Percentiles rank a stretch among this genome's conserved stretches.
Evolutionary conservation across 1,140 invertebrate species (phyloP).

Genomic region (Cotesia typhae): DNA sequence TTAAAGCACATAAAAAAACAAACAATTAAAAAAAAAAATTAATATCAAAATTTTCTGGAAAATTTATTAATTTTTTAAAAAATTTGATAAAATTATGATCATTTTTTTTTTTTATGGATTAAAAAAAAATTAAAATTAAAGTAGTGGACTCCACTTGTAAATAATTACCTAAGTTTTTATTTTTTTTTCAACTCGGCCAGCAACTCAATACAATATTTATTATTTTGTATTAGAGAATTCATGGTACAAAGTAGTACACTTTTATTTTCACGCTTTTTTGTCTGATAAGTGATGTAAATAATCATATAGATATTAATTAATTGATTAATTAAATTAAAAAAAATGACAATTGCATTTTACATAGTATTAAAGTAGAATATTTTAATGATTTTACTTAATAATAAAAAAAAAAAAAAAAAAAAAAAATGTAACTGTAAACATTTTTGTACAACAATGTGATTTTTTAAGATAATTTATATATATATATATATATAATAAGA

Average conservation of each 20-base stretch:
- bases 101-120: too few species aligned
- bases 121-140: too few species aligned
- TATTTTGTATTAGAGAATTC: conserved; percentile 30
- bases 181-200: conserved; percentile 28
- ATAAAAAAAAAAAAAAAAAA: background rate
- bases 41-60: too few species aligned
- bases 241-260: conserved; percentile 44
- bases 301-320: conserved; percentile 41
- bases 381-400: conserved; percentile 5
- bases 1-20: too few species aligned
- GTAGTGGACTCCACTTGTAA: too few species aligned
- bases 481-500: conserved; percentile 34
- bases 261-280: conserved; percentile 44
- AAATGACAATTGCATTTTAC: conserved; percentile 14
- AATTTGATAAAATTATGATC: too few species aligned
- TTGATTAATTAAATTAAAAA: background rate
- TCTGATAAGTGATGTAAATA: conserved; percentile 36
- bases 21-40: too few species aligned
- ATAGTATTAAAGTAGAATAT: conserved; percentile 33
- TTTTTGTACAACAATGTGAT: conserved; percentile 27
- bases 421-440: background rate
- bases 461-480: conserved; percentile 31
- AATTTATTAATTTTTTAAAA: too few species aligned
- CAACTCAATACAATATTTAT: conserved; percentile 15
- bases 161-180: background rate